Evolutionary conservation across 2,888 invertebrate genomes (phyloP).

Genomic region (Urechis unicinctus): DNA sequence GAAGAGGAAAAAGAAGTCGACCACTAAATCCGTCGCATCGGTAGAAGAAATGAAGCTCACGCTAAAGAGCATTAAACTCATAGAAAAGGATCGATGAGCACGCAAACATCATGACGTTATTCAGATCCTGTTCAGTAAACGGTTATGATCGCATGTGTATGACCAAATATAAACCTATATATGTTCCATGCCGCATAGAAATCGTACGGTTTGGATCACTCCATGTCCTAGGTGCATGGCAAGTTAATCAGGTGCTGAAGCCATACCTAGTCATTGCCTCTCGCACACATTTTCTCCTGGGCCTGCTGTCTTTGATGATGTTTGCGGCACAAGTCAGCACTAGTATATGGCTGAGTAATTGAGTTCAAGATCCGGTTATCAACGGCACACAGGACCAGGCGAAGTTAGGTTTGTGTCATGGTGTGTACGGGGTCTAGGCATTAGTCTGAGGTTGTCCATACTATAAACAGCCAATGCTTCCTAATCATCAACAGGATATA

Average conservation of each 20-base stretch:
- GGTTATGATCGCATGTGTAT: too few relatives aligned
- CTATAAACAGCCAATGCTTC: neutral
- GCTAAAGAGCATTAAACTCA: conserved; percentile 4
- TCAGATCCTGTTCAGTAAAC: too few relatives aligned
- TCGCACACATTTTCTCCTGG: conserved; percentile 1
- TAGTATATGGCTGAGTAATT: conserved; percentile 34
- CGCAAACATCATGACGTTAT: too few relatives aligned
- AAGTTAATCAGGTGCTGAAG: conserved; percentile 79
- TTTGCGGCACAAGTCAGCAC: conserved; percentile 13
- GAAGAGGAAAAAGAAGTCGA: too few relatives aligned
- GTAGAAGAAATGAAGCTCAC: too few relatives aligned
- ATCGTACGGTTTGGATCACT: too few relatives aligned
- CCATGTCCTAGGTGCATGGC: too few relatives aligned
- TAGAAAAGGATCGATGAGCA: conserved; percentile 12
- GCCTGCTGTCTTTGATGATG: conserved; percentile 1
- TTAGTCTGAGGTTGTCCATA: conserved; percentile 32
- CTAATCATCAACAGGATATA: too few relatives aligned
- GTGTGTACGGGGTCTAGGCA: conserved; percentile 51
- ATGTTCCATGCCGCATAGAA: too few relatives aligned
- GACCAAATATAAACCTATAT: too few relatives aligned
- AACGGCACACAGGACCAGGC: conserved; percentile 24
- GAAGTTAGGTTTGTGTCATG: conserved; percentile 44
- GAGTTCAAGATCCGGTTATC: conserved; percentile 26
- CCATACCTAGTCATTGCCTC: conserved; percentile 59
- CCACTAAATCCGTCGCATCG: too few relatives aligned